Base-by-base conservation (phyloP, 35 echinoderm and acorn worm genomes). In the Patiria miniata region DNA sequence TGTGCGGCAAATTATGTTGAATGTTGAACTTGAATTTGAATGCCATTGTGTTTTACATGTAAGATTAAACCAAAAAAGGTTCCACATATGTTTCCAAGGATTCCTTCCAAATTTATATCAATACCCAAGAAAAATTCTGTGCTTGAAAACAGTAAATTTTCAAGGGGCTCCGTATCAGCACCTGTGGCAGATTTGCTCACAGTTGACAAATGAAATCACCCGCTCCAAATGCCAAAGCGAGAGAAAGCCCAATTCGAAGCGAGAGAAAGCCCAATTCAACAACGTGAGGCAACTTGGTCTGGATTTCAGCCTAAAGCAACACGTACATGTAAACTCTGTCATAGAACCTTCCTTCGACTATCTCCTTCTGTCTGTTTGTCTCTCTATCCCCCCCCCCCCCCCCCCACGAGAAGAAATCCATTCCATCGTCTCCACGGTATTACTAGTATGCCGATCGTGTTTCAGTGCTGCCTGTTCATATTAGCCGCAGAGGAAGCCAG, bases 391-490 rank as follows among this genome's bases (percentile, higher is more conserved):
- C n/a, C n/a, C 57, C 57, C 57, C 65, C 42, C 12, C 42, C 42
- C 42, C 42, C 42, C 42, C 65, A 18, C 65, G 10, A 34, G 21
- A 10, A 73, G 65, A 73, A 73, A 73, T 73, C 65, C 65, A 73
- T 73, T 73, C 65, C 29, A 26, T 26, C 65, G 65, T 73, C 65
- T 36, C 65, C 65, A 22, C 14, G 65, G 65, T 32, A 73, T 73
- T 32, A 73, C 65, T 34, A 73, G 65, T 73, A 32, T 73, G 65
- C 21, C 65, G 65, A 73, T 73, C 65, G 65, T 28, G 65, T 73
- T 73, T 73, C 65, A 73, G 65, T 32, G 65, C 65, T 73, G 65
- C 65, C 65, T 73, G 65, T 73, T 73, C 26, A 34, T 73, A 73
- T 73, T 73, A 73, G 8, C 65, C 12, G 65, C 34, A 26, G 65